Base-by-base conservation (phyloP, 2,797 vertebrate genomes). In the Oryzias sinensis region DNA sequence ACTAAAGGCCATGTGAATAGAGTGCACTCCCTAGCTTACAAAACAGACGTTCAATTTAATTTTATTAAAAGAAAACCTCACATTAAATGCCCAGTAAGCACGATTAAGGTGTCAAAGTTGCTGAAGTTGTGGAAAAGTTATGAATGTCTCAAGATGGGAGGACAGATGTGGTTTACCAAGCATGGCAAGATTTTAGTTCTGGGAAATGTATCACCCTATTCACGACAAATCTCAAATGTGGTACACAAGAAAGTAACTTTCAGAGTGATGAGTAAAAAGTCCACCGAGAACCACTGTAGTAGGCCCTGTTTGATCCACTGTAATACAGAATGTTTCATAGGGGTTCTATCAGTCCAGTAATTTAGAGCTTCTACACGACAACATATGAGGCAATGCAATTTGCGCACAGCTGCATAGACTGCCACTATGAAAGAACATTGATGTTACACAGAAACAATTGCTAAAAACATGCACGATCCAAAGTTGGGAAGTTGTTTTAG, bases 141-240 rank as follows among this genome's bases (percentile, higher is more conserved):
- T 68, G 42, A 68, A 53, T 67, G 51, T 65, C 47, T 79, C 60
- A 74, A 42, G 47, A 59, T 54, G 46, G 43, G 50, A 64, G 47
- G 51, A n/a, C 43, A 70, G 55, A 70, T 61, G 53, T 75, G 59
- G 63, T 51, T 70, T 71, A 33, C 43, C 66, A 20, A 49, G 49
- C 43, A 67, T 64, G 48, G 53, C 49, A 70, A 79, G 63, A 82
- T 74, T 62, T 72, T 67, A 62, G 44, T 49, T 49, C 46, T 24
- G 65, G 40, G 37, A 4, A 56, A 54, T 42, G 20, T 51, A 47
- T 33, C 24, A 52, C 56, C 49, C 46, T 33, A 49, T 53, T 62
- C n/a, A 60, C 41, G 62, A 68, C 70, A 77, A 76, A 73, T 64
- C 55, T 47, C 42, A 45, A 65, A 59, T 53, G 41, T 45, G 1